Percentiles rank a stretch among this genome's conserved stretches.
phyloP scores from a whole-genome alignment of 2,113 vertebrate species.

The Lepisosteus osseus region DNA sequence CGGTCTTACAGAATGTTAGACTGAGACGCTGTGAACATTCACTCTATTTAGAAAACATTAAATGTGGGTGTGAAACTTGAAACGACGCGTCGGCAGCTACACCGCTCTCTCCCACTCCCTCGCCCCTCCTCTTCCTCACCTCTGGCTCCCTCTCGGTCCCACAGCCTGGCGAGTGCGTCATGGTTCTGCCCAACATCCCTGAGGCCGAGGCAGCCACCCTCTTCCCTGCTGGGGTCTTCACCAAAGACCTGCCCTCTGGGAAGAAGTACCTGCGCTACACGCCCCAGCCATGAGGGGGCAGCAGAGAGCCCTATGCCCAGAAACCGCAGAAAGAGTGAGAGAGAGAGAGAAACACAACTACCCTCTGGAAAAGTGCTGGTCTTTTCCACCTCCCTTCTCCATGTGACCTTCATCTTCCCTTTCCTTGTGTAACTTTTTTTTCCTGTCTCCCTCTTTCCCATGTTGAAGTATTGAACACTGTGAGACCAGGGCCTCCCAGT shows the following conservation, averaged over 20 bases:
- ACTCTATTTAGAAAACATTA: too few relatives aligned
- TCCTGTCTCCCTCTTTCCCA: constrained; percentile 19
- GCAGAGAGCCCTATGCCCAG: neutral
- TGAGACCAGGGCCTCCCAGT: constrained; percentile 26
- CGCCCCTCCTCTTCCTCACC: neutral
- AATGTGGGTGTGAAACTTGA: too few relatives aligned
- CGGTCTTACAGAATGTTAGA: too few relatives aligned
- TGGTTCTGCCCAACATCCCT: constrained; percentile 86
- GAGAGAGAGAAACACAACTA: constrained; percentile 22
- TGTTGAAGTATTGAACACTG: constrained; percentile 20
- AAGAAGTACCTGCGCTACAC: constrained; percentile 94
- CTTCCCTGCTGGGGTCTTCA: constrained; percentile 83
- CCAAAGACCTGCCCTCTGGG: constrained; percentile 85
- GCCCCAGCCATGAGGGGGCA: constrained; percentile 64
- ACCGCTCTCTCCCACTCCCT: neutral
- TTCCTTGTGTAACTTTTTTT: constrained; percentile 20
- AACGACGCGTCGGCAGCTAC: too few relatives aligned
- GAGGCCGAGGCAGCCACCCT: constrained; percentile 79
- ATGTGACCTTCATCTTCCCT: constrained; percentile 30
- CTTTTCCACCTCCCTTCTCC: constrained; percentile 9
- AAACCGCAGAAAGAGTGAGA: neutral
- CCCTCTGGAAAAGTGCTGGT: constrained; percentile 33
- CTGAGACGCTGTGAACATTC: too few relatives aligned
- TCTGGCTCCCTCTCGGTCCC: constrained; percentile 16
- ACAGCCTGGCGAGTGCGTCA: constrained; percentile 82